These are phyloP conservation scores for Elgaria multicarinata DNA, from an alignment of 2,113 vertebrate genomes.

Conservation along the genomic window DNA sequence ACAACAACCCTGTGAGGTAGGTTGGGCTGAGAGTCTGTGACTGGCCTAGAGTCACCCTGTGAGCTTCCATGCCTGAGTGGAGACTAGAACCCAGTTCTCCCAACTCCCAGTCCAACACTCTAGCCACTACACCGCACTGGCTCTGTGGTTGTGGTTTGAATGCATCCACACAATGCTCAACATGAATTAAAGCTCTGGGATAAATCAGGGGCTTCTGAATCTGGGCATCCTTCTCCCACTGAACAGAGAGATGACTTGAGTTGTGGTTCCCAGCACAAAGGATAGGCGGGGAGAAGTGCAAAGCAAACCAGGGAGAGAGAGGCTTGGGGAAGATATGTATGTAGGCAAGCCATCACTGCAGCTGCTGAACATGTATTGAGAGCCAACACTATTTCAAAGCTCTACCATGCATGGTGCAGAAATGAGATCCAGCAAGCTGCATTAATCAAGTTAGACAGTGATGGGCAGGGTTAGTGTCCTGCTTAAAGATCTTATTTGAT, in stretches of 20 bases:
- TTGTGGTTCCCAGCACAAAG: background rate
- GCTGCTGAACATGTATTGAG: background rate
- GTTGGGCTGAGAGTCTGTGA: too few species aligned
- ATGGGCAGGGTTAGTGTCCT: background rate
- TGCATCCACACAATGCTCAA: background rate
- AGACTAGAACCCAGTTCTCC: too few species aligned
- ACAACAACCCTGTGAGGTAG: too few species aligned
- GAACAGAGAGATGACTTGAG: background rate
- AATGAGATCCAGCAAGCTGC: background rate
- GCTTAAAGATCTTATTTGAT: background rate
- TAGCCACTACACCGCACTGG: too few species aligned
- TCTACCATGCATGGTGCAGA: background rate
- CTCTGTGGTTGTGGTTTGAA: background rate
- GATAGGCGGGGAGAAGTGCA: background rate
- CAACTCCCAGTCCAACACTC: too few species aligned
- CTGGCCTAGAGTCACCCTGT: too few species aligned
- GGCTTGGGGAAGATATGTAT: too few species aligned
- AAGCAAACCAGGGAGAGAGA: background rate
- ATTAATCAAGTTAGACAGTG: background rate
- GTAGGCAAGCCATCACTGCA: background rate
- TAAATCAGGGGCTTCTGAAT: background rate
- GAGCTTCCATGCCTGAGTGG: too few species aligned
- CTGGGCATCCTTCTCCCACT: background rate
- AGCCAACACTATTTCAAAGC: background rate
- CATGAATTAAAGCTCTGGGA: background rate